Conservation (phyloP, 2,888 invertebrate genomes). For the Eupithecia insigniata region DNA sequence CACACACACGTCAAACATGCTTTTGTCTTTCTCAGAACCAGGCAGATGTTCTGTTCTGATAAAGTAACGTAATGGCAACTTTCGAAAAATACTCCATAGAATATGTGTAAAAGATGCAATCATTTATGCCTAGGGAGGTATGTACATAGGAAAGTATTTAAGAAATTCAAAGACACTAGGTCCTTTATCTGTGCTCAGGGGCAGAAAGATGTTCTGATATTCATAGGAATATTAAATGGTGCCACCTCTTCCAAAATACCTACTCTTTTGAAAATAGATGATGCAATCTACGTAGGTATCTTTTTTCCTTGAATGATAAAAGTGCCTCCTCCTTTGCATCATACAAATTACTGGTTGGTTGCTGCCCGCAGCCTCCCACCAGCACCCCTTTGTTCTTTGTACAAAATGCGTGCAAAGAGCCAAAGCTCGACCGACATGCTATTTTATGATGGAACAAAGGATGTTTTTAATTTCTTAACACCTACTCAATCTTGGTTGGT, state of each 20-base stretch:
- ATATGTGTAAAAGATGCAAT: background rate
- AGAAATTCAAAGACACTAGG: background rate
- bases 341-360: too few relatives aligned
- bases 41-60: background rate
- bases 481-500: too few relatives aligned
- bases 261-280: background rate
- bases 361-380: too few relatives aligned
- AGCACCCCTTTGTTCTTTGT: too few relatives aligned
- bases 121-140: background rate
- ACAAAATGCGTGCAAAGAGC: too few relatives aligned
- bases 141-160: background rate
- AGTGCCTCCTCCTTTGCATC: background rate
- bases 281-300: background rate
- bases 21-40: background rate
- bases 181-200: too few relatives aligned
- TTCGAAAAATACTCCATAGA: background rate
- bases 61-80: background rate
- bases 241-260: background rate
- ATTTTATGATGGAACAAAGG: background rate
- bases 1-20: too few relatives aligned
- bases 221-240: background rate
- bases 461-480: too few relatives aligned
- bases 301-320: conserved; percentile 6
- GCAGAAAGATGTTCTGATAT: background rate
- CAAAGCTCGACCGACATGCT: too few relatives aligned